phyloP scores from a whole-genome alignment of 2,797 vertebrate genomes.

The Bradypodion pumilum region DNA sequence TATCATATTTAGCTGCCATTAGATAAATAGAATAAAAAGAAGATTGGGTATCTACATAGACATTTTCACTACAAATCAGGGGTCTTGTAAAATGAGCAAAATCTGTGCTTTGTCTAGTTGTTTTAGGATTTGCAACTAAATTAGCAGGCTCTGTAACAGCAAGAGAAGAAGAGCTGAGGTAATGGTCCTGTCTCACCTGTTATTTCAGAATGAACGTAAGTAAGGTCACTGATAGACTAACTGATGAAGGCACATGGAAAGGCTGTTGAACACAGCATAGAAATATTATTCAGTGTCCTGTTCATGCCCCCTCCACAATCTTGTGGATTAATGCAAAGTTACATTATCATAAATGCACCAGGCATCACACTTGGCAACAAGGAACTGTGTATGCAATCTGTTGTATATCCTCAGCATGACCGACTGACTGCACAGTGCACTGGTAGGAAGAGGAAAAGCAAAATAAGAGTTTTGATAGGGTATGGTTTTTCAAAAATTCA shows the following conservation, averaged over 20 bases:
- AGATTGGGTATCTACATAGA: neutral
- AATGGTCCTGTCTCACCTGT: neutral
- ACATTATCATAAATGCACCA: too few relatives aligned
- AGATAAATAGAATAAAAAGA: neutral
- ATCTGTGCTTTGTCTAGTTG: neutral
- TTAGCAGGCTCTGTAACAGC: neutral
- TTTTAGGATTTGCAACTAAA: neutral
- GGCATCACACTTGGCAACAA: neutral
- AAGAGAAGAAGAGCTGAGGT: neutral
- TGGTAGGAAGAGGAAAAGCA: too few relatives aligned
- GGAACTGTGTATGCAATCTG: too few relatives aligned
- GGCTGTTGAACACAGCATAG: neutral
- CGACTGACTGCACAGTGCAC: too few relatives aligned
- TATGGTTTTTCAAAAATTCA: too few relatives aligned
- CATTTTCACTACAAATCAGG: neutral
- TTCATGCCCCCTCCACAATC: too few relatives aligned
- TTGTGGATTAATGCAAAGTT: too few relatives aligned
- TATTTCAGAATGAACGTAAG: neutral
- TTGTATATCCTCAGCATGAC: too few relatives aligned
- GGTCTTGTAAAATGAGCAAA: neutral
- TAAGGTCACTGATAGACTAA: neutral
- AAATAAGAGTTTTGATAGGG: too few relatives aligned
- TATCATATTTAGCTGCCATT: neutral
- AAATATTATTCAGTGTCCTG: neutral
- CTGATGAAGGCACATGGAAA: neutral